These are phyloP conservation scores for Leptobrachium ailaonicum DNA, from an alignment of 2,113 vertebrate species.

Conservation along the genomic window DNA sequence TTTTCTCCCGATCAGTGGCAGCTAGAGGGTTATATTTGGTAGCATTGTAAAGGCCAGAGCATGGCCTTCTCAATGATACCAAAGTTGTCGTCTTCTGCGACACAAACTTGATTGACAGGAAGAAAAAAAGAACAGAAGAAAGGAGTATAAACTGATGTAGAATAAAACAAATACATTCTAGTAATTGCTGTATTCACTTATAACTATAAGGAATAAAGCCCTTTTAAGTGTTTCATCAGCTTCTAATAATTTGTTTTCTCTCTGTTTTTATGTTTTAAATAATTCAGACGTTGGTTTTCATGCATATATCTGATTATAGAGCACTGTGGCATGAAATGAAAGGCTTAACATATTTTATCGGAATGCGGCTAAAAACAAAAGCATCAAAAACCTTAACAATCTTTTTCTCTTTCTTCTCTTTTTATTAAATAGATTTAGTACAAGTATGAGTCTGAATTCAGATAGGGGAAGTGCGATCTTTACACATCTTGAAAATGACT, in stretches of 20 bases:
- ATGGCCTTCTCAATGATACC: too few relatives aligned
- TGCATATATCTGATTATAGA: slow-evolving; percentile 21
- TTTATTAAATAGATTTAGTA: neutral
- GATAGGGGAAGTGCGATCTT: neutral
- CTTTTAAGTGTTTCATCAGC: too few relatives aligned
- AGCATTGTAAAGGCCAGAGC: too few relatives aligned
- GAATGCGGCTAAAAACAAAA: neutral
- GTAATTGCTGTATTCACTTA: too few relatives aligned
- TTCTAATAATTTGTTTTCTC: neutral
- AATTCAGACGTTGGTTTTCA: neutral
- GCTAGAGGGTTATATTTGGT: too few relatives aligned
- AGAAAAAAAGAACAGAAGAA: too few relatives aligned
- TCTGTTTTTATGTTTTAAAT: neutral
- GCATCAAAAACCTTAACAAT: neutral
- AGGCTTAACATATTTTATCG: slow-evolving; percentile 38
- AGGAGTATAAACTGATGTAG: too few relatives aligned
- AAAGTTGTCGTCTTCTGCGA: too few relatives aligned
- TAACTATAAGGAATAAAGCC: too few relatives aligned
- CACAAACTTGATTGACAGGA: too few relatives aligned
- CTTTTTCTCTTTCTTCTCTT: neutral
- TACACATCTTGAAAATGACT: slow-evolving; percentile 16
- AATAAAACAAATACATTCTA: too few relatives aligned
- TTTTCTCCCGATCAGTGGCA: too few relatives aligned
- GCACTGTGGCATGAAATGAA: slow-evolving; percentile 21
- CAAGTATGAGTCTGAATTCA: slow-evolving; percentile 12